phyloP scores from a whole-genome alignment of 2,888 invertebrate genomes.

The Drosophila vallismaia region DNA sequence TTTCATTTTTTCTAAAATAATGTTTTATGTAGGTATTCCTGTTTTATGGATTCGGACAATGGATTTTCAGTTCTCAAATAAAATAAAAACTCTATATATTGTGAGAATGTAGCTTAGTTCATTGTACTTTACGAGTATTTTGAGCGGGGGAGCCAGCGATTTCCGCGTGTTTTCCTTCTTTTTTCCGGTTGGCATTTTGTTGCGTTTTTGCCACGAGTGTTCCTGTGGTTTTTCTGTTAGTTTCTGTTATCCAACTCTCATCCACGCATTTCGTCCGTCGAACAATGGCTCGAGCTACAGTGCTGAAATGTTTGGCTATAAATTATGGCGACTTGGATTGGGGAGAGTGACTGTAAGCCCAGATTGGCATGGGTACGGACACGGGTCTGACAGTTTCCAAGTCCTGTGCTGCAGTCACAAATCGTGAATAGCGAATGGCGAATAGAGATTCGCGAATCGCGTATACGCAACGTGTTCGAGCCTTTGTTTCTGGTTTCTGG shows the following conservation, averaged over 20 bases:
- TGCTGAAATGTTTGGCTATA: slow-evolving; percentile 72
- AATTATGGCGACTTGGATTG: slow-evolving; percentile 56
- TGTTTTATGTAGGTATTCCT: no score
- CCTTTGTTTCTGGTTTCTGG: slow-evolving; percentile 18
- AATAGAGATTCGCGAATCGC: slow-evolving; percentile 51
- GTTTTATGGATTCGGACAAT: no score
- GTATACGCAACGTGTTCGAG: slow-evolving; percentile 49
- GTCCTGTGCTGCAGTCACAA: slow-evolving; percentile 27
- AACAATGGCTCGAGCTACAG: slow-evolving; percentile 63
- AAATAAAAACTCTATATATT: background rate
- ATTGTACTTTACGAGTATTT: slow-evolving; percentile 72
- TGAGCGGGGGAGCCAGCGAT: slow-evolving; percentile 55
- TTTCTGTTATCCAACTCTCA: slow-evolving; percentile 29
- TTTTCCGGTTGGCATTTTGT: slow-evolving; percentile 65
- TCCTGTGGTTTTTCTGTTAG: slow-evolving; percentile 2
- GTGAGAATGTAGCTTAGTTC: slow-evolving; percentile 48
- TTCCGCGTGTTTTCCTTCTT: slow-evolving; percentile 66
- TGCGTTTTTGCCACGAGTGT: slow-evolving; percentile 29
- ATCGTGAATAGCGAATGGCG: background rate
- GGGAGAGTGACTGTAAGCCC: slow-evolving; percentile 31
- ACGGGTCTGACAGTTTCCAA: slow-evolving; percentile 42
- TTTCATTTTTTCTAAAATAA: no score
- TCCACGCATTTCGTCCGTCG: slow-evolving; percentile 55
- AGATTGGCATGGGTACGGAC: slow-evolving; percentile 38
- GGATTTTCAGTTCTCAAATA: no score